Base-by-base conservation (phyloP, 2,888 invertebrate species). In the Pomacea canaliculata region DNA sequence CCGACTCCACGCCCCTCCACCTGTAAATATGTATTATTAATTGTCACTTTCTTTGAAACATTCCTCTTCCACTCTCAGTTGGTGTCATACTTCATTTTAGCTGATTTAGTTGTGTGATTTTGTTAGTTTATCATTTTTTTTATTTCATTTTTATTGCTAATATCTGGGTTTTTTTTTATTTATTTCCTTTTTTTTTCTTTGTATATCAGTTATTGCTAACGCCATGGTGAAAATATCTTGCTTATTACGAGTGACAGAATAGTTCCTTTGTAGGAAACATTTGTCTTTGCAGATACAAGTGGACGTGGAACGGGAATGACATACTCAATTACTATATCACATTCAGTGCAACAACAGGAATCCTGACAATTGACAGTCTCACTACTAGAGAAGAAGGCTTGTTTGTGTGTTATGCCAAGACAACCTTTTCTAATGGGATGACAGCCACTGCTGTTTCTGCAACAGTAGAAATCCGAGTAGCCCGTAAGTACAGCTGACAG, bases 231-330 rank as follows among this genome's bases (percentile, higher is more conserved):
- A 37, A 5, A 37, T 37, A 37, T 23, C 37, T 37, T 37, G 37
- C 37, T 1, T 37, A 5, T 37, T 37, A 5, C 0, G 37, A 5
- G 37, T 37, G 5, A 37, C 37, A 37, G 37, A 5, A 5, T 37
- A 37, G 3, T 37, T 37, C 37, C 5, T 37, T 37, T 37, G 5
- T 37, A 37, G 37, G 5, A 37, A 37, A 37, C 37, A 37, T 3
- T 37, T 37, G 37, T 37, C 12, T 72, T 2, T 46, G 37, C 56
- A 73, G 73, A 16, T 73, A 73, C 60, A 46, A 73, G 23, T 73
- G 73, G 73, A 18, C 16, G n/a, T 73, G 67, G 68, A 73, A 73
- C 46, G 59, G 23, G 0, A 60, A n/a, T n/a, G 65, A 13, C 4
- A 46, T 73, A 1, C 7, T 5, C 27, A 63, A 12, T 19, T 1